Percentiles rank a stretch among this genome's conserved stretches.
Evolutionary conservation across 64 coral and sea anemone genomes (phyloP).

Genomic region (Pocillopora verrucosa): DNA sequence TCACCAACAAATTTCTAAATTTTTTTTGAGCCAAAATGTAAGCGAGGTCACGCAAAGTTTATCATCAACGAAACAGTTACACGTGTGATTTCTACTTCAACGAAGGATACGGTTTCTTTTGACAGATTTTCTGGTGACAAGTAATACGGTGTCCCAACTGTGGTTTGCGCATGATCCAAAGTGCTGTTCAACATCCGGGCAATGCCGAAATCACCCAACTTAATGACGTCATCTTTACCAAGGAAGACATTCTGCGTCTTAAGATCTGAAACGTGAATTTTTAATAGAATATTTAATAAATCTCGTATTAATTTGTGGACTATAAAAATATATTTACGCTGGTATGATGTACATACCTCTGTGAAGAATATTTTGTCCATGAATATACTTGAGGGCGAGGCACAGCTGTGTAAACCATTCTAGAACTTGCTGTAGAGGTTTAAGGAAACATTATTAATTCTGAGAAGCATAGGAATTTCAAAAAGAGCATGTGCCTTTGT

Average conservation of each 20-base stretch:
- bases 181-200: constrained; percentile 90
- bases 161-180: constrained; percentile 93
- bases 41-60: too few species aligned
- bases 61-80: background rate
- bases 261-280: constrained; percentile 65
- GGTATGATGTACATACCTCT: constrained; percentile 58
- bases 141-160: constrained; percentile 95
- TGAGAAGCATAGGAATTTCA: background rate
- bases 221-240: constrained; percentile 83
- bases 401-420: constrained; percentile 93
- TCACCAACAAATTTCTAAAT: too few species aligned
- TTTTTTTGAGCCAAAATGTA: too few species aligned
- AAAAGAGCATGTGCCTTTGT: too few species aligned
- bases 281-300: too few species aligned
- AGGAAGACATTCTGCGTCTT: constrained; percentile 98
- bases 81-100: background rate
- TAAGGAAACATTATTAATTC: background rate
- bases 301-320: too few species aligned
- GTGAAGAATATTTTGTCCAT: constrained; percentile 92
- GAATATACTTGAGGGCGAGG: constrained; percentile 91
- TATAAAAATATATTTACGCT: background rate
- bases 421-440: constrained; percentile 68
- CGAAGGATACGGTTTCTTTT: constrained; percentile 96
- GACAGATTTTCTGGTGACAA: constrained; percentile 98
- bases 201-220: constrained; percentile 97